Conservation (phyloP, 2,888 invertebrate species). For the Troilus luridus region DNA sequence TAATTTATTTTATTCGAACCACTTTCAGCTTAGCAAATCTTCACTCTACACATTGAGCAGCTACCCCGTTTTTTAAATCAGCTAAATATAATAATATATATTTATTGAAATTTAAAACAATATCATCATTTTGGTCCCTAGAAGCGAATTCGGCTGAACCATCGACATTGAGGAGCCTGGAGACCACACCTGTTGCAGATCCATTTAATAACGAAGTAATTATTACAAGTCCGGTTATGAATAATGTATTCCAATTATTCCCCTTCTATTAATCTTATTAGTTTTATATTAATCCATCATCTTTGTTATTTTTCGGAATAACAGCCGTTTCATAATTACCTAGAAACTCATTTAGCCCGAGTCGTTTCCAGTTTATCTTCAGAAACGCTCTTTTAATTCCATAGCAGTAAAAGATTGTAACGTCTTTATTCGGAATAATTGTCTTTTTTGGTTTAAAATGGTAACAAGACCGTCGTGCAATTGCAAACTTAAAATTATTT, state of each 20-base stretch:
- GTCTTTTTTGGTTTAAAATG: too few species aligned
- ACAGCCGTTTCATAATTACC: not conserved
- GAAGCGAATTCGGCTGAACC: too few species aligned
- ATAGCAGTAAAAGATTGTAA: not conserved
- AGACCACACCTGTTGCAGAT: not conserved
- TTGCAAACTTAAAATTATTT: too few species aligned
- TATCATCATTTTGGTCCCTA: too few species aligned
- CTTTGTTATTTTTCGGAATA: not conserved
- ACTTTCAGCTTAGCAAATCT: too few species aligned
- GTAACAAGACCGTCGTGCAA: too few species aligned
- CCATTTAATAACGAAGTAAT: not conserved
- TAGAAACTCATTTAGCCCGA: not conserved
- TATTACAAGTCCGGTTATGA: not conserved
- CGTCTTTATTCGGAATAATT: not conserved
- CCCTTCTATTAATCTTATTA: not conserved
- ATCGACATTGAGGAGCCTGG: not conserved
- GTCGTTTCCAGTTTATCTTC: not conserved
- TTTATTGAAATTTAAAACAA: too few species aligned
- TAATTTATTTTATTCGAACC: too few species aligned
- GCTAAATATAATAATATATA: too few species aligned
- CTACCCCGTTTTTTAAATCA: too few species aligned
- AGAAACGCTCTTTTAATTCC: not conserved
- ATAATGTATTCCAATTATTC: slow-evolving; percentile 23
- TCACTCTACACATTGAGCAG: too few species aligned
- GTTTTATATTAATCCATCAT: not conserved